Conservation (phyloP, 2,113 vertebrate genomes). For the Phrynocephalus versicolor region DNA sequence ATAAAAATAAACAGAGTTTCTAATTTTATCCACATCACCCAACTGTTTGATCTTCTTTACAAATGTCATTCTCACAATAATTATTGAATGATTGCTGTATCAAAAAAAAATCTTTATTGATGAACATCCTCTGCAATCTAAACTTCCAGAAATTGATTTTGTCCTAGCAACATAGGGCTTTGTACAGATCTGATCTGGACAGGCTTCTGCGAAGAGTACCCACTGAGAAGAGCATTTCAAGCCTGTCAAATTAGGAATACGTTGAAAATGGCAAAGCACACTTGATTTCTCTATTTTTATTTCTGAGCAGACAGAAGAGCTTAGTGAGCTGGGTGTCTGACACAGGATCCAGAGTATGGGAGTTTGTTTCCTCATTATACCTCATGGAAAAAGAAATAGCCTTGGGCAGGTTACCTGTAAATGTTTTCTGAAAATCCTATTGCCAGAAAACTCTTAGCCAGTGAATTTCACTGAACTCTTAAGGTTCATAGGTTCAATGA, state of each 20-base stretch:
- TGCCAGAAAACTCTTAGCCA: too few species aligned
- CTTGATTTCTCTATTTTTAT: too few species aligned
- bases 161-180: constrained; percentile 20
- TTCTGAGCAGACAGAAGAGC: too few species aligned
- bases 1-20: background rate
- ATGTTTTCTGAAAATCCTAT: too few species aligned
- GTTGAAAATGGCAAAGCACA: background rate
- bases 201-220: background rate
- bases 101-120: constrained; percentile 1
- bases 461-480: too few species aligned
- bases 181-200: background rate
- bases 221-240: background rate
- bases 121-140: constrained; percentile 40
- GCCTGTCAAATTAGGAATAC: background rate
- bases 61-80: background rate
- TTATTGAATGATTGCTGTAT: background rate
- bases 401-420: too few species aligned
- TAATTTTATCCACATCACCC: background rate
- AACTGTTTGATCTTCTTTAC: background rate
- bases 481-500: too few species aligned
- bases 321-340: too few species aligned
- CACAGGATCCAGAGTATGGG: too few species aligned
- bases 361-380: too few species aligned
- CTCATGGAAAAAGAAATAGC: too few species aligned
- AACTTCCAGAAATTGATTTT: background rate